Evolutionary conservation across 2,797 vertebrate species (phyloP).

Genomic region (Rhinoraja longicauda): DNA sequence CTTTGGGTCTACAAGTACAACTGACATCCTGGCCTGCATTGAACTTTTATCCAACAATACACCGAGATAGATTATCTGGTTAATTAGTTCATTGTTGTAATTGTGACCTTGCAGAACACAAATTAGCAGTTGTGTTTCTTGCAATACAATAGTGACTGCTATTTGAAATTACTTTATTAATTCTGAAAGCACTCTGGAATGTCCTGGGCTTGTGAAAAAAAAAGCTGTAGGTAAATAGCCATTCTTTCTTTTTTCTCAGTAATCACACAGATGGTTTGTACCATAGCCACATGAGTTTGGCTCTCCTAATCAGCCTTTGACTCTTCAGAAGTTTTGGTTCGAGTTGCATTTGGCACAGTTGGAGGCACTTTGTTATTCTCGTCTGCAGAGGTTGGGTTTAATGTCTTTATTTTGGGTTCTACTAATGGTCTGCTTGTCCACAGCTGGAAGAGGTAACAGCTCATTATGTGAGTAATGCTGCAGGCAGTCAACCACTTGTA

Average conservation of each 20-base stretch:
- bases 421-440: not conserved
- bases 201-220: not conserved
- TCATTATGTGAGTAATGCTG: not conserved
- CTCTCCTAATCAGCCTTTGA: not conserved
- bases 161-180: not conserved
- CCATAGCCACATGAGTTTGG: not conserved
- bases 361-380: not conserved
- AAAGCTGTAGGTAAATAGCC: not conserved
- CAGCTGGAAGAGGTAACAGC: not conserved
- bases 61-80: not conserved
- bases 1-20: too few species aligned
- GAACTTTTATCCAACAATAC: not conserved
- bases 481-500: conserved; percentile 13
- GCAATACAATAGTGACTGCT: not conserved
- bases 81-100: not conserved
- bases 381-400: not conserved
- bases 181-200: not conserved
- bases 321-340: not conserved
- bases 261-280: not conserved
- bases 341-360: not conserved
- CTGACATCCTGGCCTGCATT: not conserved
- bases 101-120: not conserved
- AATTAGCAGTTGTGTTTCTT: not conserved
- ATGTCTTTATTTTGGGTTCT: not conserved
- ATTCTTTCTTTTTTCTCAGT: not conserved